A percentile compares a stretch with the other conserved stretches of the same genome.
Evolutionary conservation across 2,113 vertebrate species (phyloP).

Genomic region (Chaetops frenatus): DNA sequence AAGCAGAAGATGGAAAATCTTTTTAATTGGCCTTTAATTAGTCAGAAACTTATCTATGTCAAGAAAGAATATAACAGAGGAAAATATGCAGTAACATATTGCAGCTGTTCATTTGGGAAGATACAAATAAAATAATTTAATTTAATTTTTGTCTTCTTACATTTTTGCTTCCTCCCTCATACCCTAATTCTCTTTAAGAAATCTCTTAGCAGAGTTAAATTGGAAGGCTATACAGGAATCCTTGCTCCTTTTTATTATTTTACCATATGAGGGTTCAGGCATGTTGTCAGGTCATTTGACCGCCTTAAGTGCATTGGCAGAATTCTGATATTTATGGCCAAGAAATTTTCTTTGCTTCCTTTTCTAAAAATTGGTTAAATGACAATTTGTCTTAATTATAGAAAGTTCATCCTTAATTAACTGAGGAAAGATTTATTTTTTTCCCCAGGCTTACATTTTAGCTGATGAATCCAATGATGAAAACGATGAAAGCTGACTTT

Average conservation of each 20-base stretch:
- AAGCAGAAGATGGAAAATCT: neutral
- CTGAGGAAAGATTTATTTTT: neutral
- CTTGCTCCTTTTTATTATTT: constrained; percentile 20
- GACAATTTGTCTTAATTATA: neutral
- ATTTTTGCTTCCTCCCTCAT: neutral
- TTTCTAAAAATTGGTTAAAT: neutral
- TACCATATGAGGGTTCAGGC: constrained; percentile 33
- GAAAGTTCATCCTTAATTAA: neutral
- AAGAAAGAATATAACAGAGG: neutral
- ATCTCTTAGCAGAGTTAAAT: neutral
- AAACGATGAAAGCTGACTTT: neutral
- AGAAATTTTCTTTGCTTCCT: neutral
- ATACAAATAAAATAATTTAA: neutral
- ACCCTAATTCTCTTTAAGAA: constrained; percentile 19
- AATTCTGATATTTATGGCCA: neutral
- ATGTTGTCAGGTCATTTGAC: constrained; percentile 42
- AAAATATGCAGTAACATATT: neutral
- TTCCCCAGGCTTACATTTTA: neutral
- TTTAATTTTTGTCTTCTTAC: neutral
- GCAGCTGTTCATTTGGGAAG: neutral
- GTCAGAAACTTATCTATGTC: neutral
- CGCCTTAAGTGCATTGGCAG: constrained; percentile 41
- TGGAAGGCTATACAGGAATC: neutral
- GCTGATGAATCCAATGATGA: neutral
- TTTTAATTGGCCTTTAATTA: neutral